Evolutionary conservation across 2,888 invertebrate genomes (phyloP), one percentile per base, ranked within the genome.

Genomic region (Danaus chrysippus): DNA sequence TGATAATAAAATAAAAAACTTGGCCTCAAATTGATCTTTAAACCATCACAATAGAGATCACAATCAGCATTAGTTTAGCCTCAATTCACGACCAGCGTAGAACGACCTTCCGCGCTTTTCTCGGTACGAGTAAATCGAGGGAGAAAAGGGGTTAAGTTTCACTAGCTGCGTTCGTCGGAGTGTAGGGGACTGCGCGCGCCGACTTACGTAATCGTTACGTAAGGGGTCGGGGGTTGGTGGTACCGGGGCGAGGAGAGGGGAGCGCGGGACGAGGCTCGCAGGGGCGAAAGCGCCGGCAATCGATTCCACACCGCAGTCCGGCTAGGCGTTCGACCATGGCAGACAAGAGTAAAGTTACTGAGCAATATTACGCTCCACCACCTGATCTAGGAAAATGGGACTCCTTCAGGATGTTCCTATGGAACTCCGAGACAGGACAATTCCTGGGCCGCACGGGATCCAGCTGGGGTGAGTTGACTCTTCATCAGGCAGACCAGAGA

Each of bases 351-450:
- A 94, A 94, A 84, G 93, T 93, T 78, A 81, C 78, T 64, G 94
- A 95, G 83, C 95, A 95, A 89, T 96, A 94, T 88, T 96, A 95
- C 87, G 86, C 94, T 78, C 94, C 95, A 73, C 96, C 96, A 74
- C 95, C 95, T 67, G 94, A 95, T 82, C 93, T 96, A 76, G 95
- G 95, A 72, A 94, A 93, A 93, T 96, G 96, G 96, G 96, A 96
- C 90, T 93, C 94, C 77, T 95, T 97, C 92, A 93, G 93, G 86
- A 91, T 93, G 79, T 98, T 98, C 92, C 85, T 98, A 73, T 98
- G 96, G 95, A 97, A 98, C 92, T 94, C 96, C 75, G 97, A 98
- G 90, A 97, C 97, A 68, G 94, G 95, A 79, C 96, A 97, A 91
- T 94, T 98, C 86, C 92, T 98, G 75, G 98, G 98, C 76, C 94